Evolutionary conservation across 2,797 vertebrate species (phyloP), one percentile per base, ranked within the genome.

Genomic region (Gambelia wislizenii): DNA sequence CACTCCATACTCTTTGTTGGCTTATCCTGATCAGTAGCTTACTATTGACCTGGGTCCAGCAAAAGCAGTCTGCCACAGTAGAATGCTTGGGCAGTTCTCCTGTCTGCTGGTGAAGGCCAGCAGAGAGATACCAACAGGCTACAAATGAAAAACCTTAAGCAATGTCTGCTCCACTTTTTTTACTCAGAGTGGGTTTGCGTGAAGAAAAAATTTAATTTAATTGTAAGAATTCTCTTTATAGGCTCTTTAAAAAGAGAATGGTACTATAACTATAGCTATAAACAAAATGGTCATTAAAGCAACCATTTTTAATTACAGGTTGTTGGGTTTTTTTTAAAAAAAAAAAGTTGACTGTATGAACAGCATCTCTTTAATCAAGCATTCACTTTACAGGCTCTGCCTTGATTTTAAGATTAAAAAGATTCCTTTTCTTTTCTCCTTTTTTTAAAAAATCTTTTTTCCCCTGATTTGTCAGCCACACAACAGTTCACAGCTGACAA

Each of bases 181-280:
- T 1, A 0, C 54, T 8, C 30, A 76, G 39, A 64, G 4, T 1
- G 67, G 36, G 0, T 2, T 82, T 89, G 44, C 69, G 6, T 52
- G 44, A 82, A 70, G 36, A 2, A 90, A 36, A 86, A 67, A n/a
- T 44, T 85, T 80, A 22, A 0, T 83, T 91, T 82, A 80, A 89
- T 90, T 84, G 77, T 3, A 80, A 83, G 13, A 72, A 87, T 54
- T 2, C 0, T 44, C 0, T 3, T 47, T 84, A 30, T 0, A 27
- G 61, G 13, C 10, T 49, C 74, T 87, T 59, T 0, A 0, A 36
- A 69, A 52, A 72, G 6, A 67, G 44, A 44, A 59, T 59, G 20
- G 2, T 27, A 22, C 7, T 81, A 10, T 20, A n/a, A 22, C 7
- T 81, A 10, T 20, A n/a, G 4, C 1, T 88, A 54, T 72, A 88